Base-by-base conservation (phyloP, 2,888 invertebrate species). In the Andrena fulva region DNA sequence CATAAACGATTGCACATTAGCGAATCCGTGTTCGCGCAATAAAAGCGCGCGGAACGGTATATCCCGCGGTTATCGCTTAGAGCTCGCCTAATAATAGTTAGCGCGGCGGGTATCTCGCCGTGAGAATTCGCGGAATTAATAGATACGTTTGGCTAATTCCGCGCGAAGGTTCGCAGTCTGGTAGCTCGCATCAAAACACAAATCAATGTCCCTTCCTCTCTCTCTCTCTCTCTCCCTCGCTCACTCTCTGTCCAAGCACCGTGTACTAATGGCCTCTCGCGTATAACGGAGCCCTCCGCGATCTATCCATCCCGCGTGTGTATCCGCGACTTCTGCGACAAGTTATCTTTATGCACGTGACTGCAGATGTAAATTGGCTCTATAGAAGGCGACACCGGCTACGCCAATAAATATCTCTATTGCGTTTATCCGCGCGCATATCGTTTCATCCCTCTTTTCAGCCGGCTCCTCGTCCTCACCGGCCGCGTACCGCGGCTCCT, bases 331-430 rank as follows among this genome's bases (percentile, higher is more conserved):
- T 59, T 62, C 60, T 59, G 62, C 82, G 77, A 82, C 76, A 62
- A 81, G 69, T 68, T 82, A 85, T 76, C 74, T 80, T 85, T 74
- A 82, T 60, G 80, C 80, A 73, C 71, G 75, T 48, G 80, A 73
- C 77, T 60, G 50, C 70, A 76, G 77, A 80, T 85, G 85, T 76
- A 85, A 85, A 85, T 84, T 80, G 80, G 75, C 73, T 60, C 48
- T 56, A 63, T 69, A 80, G 67, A 80, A 56, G 67, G 63, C 82
- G 82, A 82, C 67, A 67, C 63, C 52, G 74, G 60, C 69, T 56
- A 73, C 33, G 66, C 73, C 72, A 85, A 86, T 86, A 86, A 86
- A 86, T 83, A 83, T 86, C 80, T 85, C 75, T 60, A 75, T 85
- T 75, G 50, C 82, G 75, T 80, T 85, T 82, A 75, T 60, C 64